Base-by-base conservation (phyloP, 2,113 vertebrate species). In the Sylvilagus bachmani region DNA sequence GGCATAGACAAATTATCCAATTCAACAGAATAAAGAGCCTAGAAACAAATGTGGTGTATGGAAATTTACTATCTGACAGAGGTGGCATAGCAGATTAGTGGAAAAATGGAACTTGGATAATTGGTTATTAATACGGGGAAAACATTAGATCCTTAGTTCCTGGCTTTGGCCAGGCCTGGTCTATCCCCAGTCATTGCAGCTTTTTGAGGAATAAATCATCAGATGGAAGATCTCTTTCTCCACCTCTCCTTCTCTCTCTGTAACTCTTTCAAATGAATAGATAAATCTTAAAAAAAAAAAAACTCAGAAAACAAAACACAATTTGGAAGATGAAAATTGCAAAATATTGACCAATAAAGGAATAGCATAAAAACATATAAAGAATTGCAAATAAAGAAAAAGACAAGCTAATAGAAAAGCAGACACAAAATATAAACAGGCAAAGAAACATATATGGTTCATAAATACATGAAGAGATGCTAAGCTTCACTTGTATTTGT, bases 321-420 rank as follows among this genome's bases (percentile, higher is more conserved):
- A 88, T 66, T 33, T 61, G 17, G 13, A 31, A 55, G 13, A 27
- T 78, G 21, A 55, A 49, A 92, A 21, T 92, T 79, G 33, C 25
- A 75, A 95, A 82, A 77, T 82, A 91, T 86, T 58, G 85, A 25
- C 33, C 36, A 67, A 58, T 90, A 73, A 93, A 84, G 85, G 44
- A 92, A 80, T 2, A 80, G 49, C 31, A 61, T 79, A 85, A 89
- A 19, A 58, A 55, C 36, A 88, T 21, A 71, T 36, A 89, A 73
- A 75, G 64, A 78, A 29, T 6, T 71, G 44, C 8, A 83, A 80
- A 84, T 64, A 73, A 62, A 90, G 25, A 86, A 53, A 91, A 69
- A 89, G 73, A 73, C 22, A 74, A 89, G 19, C 6, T 44, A 89
- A 93, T 38, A 78, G 62, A 83, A 88, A 92, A 88, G 66, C 27